Evolutionary conservation across 2,888 invertebrate species (phyloP).

Genomic region (Diarsia mendica): DNA sequence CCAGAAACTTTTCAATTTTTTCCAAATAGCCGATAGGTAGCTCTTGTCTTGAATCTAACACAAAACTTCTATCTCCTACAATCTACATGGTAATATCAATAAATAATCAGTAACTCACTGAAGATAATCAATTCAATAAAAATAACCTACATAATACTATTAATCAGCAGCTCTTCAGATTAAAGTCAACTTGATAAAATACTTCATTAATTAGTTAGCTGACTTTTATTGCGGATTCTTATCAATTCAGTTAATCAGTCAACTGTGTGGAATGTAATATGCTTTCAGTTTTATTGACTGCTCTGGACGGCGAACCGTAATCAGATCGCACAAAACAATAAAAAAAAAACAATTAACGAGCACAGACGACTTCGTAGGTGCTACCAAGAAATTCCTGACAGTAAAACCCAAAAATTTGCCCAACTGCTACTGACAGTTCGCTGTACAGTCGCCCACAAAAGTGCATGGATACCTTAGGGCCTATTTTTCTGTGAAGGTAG

Average conservation of each 20-base stretch:
- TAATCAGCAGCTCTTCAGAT: slow-evolving; percentile 30
- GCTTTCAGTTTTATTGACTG: slow-evolving; percentile 30
- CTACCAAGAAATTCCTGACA: too few relatives aligned
- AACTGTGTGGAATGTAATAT: slow-evolving; percentile 1
- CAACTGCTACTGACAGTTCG: too few relatives aligned
- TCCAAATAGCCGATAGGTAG: too few relatives aligned
- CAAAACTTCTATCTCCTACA: not conserved
- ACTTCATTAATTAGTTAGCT: slow-evolving; percentile 26
- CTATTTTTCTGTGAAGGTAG: too few relatives aligned
- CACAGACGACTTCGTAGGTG: not conserved
- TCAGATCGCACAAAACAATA: not conserved
- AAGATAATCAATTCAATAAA: not conserved
- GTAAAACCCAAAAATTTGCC: too few relatives aligned
- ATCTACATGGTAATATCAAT: slow-evolving; percentile 5
- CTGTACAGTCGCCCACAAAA: too few relatives aligned
- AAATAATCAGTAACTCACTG: not conserved
- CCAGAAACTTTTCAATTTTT: not conserved
- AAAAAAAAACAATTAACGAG: not conserved
- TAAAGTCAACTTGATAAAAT: slow-evolving; percentile 22
- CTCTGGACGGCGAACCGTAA: not conserved
- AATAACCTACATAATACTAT: not conserved
- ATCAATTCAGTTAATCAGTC: slow-evolving; percentile 37
- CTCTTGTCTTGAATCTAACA: not conserved
- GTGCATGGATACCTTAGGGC: too few relatives aligned
- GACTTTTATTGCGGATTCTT: slow-evolving; percentile 24